A percentile compares a stretch with the other conserved stretches of the same genome.
These are phyloP conservation scores for Manduca sexta DNA, from an alignment of 1,140 invertebrate species.

Conservation along the genomic window DNA sequence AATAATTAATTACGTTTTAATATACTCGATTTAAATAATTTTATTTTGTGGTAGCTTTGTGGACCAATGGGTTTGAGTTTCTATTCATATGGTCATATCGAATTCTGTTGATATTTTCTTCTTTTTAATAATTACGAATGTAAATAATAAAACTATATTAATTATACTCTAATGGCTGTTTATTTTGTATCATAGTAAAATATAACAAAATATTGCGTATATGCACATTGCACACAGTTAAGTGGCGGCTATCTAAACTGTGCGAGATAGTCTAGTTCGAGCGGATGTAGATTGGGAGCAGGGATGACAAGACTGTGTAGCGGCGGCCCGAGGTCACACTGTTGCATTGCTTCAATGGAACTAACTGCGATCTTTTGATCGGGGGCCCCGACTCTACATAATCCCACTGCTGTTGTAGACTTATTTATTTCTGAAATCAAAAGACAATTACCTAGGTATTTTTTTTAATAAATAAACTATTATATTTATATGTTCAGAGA, in stretches of 20 bases:
- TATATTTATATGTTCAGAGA: too few species aligned
- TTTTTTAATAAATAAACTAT: too few species aligned
- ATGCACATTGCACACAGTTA: neutral
- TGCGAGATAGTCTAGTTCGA: conserved; percentile 90
- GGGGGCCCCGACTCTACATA: conserved; percentile 91
- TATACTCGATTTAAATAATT: conserved; percentile 49
- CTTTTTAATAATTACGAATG: conserved; percentile 58
- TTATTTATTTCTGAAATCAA: conserved; percentile 65
- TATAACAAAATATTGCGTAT: conserved; percentile 10
- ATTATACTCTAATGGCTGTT: conserved; percentile 47
- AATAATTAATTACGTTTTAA: conserved; percentile 73
- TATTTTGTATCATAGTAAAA: conserved; percentile 29
- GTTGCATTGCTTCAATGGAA: conserved; percentile 83
- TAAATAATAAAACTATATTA: conserved; percentile 71
- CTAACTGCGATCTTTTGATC: conserved; percentile 87
- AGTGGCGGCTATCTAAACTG: conserved; percentile 69
- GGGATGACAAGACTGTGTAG: conserved; percentile 95
- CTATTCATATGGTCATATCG: conserved; percentile 55
- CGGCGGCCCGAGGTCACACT: conserved; percentile 88
- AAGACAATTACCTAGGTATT: neutral
- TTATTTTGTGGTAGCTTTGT: conserved; percentile 65
- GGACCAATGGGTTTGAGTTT: conserved; percentile 66
- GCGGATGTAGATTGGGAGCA: conserved; percentile 88
- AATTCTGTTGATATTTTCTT: conserved; percentile 59
- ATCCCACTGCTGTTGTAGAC: conserved; percentile 83